A percentile compares a stretch with the other conserved stretches of the same genome.
Conservation (phyloP, 2,888 invertebrate species). For the Ptychoptera albimana region DNA sequence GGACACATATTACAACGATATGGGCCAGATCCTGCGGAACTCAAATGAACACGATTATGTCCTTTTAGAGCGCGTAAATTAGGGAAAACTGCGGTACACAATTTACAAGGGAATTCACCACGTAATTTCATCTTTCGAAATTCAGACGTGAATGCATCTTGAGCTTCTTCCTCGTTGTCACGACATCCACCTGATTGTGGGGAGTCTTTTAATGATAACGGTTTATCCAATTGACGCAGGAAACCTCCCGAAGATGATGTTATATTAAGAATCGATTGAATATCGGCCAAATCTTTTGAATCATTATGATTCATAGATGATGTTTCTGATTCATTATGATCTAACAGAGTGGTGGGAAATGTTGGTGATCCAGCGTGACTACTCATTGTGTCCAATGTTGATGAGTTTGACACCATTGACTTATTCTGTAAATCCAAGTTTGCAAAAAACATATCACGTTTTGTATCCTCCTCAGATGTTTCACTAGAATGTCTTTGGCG, state of each 20-base stretch:
- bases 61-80: constrained; percentile 82
- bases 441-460: constrained; percentile 66
- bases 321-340: constrained; percentile 25
- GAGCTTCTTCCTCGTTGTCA: constrained; percentile 53
- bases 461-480: constrained; percentile 39
- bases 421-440: constrained; percentile 62
- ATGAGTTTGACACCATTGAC: constrained; percentile 33
- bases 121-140: constrained; percentile 79
- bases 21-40: constrained; percentile 58
- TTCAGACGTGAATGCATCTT: constrained; percentile 69
- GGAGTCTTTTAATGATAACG: constrained; percentile 29
- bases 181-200: constrained; percentile 18
- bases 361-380: constrained; percentile 7
- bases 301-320: constrained; percentile 35
- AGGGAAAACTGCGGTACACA: constrained; percentile 78
- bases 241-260: constrained; percentile 47
- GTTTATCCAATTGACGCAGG: constrained; percentile 40
- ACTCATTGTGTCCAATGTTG: constrained; percentile 15
- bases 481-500: constrained; percentile 11
- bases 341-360: constrained; percentile 11
- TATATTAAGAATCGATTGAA: constrained; percentile 66
- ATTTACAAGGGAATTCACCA: constrained; percentile 77
- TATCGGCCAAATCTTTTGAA: constrained; percentile 67
- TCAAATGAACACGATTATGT: constrained; percentile 73
- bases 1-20: constrained; percentile 90